A percentile compares a stretch with the other conserved stretches of the same genome.
These are phyloP conservation scores for Trachelipus rathkii DNA, from an alignment of 1,140 invertebrate genomes.

Conservation along the genomic window DNA sequence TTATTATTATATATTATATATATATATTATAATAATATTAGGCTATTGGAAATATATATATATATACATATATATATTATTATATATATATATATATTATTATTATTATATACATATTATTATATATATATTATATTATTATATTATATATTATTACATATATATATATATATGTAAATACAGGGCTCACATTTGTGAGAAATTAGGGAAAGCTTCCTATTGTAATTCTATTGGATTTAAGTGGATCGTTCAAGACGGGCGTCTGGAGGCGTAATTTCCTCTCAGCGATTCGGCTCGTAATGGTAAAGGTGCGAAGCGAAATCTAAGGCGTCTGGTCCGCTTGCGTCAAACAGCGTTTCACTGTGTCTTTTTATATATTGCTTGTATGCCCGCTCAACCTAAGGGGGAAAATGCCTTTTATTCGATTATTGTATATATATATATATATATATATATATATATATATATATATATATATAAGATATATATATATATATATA, in stretches of 20 bases:
- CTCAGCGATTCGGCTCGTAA: constrained; percentile 60
- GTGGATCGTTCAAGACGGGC: constrained; percentile 49
- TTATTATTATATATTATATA: neutral
- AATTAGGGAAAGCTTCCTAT: constrained; percentile 52
- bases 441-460: no score
- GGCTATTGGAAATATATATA: no score
- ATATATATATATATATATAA: no score
- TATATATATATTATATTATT: no score
- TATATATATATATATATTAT: no score
- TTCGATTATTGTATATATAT: no score
- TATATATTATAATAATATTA: no score
- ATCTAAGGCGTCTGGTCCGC: constrained; percentile 52
- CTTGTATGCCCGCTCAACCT: constrained; percentile 57
- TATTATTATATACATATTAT: no score
- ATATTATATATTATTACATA: no score
- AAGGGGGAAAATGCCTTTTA: neutral
- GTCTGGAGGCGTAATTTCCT: constrained; percentile 51
- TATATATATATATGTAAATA: no score
- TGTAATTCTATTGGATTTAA: constrained; percentile 50
- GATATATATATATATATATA: no score
- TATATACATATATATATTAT: neutral
- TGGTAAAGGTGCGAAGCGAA: constrained; percentile 60
- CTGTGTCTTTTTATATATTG: constrained; percentile 56
- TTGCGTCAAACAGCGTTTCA: constrained; percentile 55
- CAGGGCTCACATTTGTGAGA: constrained; percentile 51